Base-by-base conservation (phyloP, 2,797 vertebrate genomes). In the Masticophis lateralis region DNA sequence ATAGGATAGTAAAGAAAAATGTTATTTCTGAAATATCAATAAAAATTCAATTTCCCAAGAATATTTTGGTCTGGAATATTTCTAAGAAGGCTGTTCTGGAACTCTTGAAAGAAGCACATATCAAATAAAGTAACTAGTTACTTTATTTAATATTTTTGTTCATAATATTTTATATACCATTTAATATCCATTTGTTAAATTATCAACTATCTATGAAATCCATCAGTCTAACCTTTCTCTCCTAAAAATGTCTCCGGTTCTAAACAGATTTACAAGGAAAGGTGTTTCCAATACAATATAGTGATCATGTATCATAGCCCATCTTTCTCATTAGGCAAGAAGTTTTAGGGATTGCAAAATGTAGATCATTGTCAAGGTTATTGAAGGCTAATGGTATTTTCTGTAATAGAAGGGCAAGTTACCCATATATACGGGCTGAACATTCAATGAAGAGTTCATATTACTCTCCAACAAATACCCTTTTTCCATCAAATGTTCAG, bases 261-360 rank as follows among this genome's bases (percentile, higher is more conserved):
- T 37, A 92, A 96, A 91, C 18, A 94, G 11, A 13, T 94, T 55
- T 0, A 0, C 14, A 22, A 95, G 94, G 55, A n/a, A 91, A 16
- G 2, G 13, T 91, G 94, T 92, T 94, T 47, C 37, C 43, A 83
- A 47, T 83, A 13, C 10, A 83, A 83, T 25, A 47, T 12, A 25
- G 22, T 83, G 22, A 83, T 83, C 0, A 2, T 83, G 1, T 83
- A 20, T 47, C 20, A 25, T 83, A 83, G 4, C 10, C 20, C 43
- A 25, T 25, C 10, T 83, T 47, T 83, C 37, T 83, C 43, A 83
- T 43, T 79, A 83, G 43, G 9, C 8, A 47, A 25, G 43, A 83
- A 2, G 43, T 83, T 83, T 83, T 83, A 83, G 43, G 79, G 22
- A 25, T 83, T 83, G 20, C 4, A 83, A 83, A 83, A 47, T 47